These are phyloP conservation scores for Tethea ocularis DNA, from an alignment of 2,888 invertebrate genomes.

Conservation along the genomic window DNA sequence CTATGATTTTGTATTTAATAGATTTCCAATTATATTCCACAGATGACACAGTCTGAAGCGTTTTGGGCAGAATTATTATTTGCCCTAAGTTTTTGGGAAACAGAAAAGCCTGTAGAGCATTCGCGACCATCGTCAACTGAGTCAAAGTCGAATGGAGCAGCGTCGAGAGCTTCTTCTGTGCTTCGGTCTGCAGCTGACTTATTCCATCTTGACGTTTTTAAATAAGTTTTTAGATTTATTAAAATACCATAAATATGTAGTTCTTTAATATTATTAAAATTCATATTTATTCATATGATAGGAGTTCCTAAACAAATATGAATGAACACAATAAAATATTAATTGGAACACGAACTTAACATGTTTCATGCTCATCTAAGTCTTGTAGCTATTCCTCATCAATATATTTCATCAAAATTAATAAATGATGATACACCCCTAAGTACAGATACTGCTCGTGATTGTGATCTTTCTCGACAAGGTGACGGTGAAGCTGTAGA, in stretches of 20 bases:
- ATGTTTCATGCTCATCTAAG: background rate
- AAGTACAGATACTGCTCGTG: constrained; percentile 72
- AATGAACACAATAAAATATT: too few species aligned
- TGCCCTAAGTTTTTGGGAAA: constrained; percentile 88
- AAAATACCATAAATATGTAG: background rate
- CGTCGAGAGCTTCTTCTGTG: constrained; percentile 71
- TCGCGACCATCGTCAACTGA: constrained; percentile 64
- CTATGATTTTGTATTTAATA: too few species aligned
- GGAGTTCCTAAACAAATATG: too few species aligned
- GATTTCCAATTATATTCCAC: constrained; percentile 33
- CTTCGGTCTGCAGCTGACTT: constrained; percentile 71
- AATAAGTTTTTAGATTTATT: constrained; percentile 19
- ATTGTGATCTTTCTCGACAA: constrained; percentile 62
- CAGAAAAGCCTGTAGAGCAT: constrained; percentile 87
- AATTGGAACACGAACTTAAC: too few species aligned
- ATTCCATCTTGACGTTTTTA: constrained; percentile 62
- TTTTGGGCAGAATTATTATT: constrained; percentile 88
- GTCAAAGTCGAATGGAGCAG: constrained; percentile 46
- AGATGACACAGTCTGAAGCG: constrained; percentile 89
- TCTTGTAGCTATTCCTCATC: constrained; percentile 14
- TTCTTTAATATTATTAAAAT: background rate
- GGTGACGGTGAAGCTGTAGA: constrained; percentile 60
- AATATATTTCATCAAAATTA: constrained; percentile 76
- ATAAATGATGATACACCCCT: constrained; percentile 73
- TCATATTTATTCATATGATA: too few species aligned